A percentile compares a stretch with the other conserved stretches of the same genome.
Conservation (phyloP, 2,888 invertebrate genomes). For the Oxyteleia sp. region DNA sequence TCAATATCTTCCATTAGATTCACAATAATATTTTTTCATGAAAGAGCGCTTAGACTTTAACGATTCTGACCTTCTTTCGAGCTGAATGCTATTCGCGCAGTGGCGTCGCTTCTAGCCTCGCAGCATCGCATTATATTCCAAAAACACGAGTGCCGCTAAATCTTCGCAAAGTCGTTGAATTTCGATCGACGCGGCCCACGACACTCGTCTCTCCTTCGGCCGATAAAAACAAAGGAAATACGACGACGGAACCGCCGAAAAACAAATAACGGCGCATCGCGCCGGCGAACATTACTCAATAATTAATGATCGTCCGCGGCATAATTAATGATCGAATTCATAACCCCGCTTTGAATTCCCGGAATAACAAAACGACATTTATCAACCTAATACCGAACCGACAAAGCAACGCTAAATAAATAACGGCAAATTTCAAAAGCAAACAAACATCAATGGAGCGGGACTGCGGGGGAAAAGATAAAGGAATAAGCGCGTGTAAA, state of each 20-base stretch:
- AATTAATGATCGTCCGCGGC: no score
- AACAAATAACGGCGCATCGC: no score
- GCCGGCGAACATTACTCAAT: constrained; percentile 15
- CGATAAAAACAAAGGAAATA: constrained; percentile 44
- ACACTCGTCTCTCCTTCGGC: constrained; percentile 48
- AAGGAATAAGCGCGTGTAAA: constrained; percentile 48
- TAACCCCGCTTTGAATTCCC: constrained; percentile 1
- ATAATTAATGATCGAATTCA: constrained; percentile 31
- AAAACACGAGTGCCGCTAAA: constrained; percentile 62
- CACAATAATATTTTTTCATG: constrained; percentile 57
- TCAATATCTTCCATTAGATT: constrained; percentile 46
- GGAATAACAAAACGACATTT: constrained; percentile 12
- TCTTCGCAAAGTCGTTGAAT: constrained; percentile 65
- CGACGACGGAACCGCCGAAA: background rate
- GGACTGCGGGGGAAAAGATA: no score
- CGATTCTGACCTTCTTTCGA: constrained; percentile 54
- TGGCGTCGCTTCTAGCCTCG: constrained; percentile 37
- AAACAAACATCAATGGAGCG: no score
- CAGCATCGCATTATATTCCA: constrained; percentile 59
- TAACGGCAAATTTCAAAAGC: no score
- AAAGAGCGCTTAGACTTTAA: constrained; percentile 53
- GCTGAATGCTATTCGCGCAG: constrained; percentile 31
- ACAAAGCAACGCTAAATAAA: no score
- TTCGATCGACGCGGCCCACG: constrained; percentile 56
- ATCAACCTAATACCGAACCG: no score